Evolutionary conservation across 1,140 invertebrate genomes (phyloP).

Genomic region (Macrocentrus cingulum): DNA sequence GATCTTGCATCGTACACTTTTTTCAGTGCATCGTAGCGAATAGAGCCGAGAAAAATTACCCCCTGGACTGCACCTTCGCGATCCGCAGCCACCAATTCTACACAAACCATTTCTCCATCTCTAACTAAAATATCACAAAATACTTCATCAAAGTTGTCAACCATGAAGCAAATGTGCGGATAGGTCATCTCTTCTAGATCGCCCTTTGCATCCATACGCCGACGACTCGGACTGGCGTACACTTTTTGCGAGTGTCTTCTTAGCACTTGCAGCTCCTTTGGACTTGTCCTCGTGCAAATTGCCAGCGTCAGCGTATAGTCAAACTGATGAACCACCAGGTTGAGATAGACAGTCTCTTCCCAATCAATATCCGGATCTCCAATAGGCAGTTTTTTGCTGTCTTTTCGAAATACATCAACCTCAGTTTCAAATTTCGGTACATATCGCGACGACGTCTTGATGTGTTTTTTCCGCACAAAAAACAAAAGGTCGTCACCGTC

Average conservation of each 20-base stretch:
- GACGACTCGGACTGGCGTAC: constrained; percentile 92
- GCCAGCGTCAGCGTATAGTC: constrained; percentile 96
- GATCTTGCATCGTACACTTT: constrained; percentile 95
- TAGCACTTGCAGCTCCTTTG: constrained; percentile 92
- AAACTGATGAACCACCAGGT: constrained; percentile 97
- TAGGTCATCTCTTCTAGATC: constrained; percentile 98
- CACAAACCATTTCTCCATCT: constrained; percentile 98
- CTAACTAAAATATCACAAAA: constrained; percentile 95
- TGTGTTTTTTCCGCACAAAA: constrained; percentile 90
- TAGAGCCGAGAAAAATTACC: constrained; percentile 95
- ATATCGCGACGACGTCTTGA: constrained; percentile 81
- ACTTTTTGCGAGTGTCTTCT: constrained; percentile 93
- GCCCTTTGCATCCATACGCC: constrained; percentile 97
- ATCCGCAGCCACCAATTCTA: constrained; percentile 92
- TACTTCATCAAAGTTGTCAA: constrained; percentile 99
- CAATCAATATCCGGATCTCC: constrained; percentile 95
- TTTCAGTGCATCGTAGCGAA: constrained; percentile 95
- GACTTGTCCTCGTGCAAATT: constrained; percentile 95
- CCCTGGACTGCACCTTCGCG: constrained; percentile 79
- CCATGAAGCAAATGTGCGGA: constrained; percentile 98
- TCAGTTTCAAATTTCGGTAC: constrained; percentile 91
- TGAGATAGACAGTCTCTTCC: constrained; percentile 99
- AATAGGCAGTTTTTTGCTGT: constrained; percentile 93
- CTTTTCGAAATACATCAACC: constrained; percentile 94
- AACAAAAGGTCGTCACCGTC: constrained; percentile 94